phyloP scores from a whole-genome alignment of 2,113 vertebrate species.

The Petaurus breviceps region DNA sequence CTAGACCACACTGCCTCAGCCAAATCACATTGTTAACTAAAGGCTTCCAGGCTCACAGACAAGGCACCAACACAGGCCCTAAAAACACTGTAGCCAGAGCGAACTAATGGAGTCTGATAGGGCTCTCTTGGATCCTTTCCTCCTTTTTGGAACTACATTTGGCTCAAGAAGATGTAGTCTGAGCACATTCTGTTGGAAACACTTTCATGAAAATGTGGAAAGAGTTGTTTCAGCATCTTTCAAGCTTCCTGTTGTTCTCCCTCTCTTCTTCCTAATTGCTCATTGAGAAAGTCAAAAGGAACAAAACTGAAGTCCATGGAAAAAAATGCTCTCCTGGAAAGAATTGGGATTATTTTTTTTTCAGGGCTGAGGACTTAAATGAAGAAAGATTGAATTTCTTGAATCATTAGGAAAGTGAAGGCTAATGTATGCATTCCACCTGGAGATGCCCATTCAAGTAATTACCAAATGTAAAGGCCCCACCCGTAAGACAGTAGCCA shows the following conservation, averaged over 20 bases:
- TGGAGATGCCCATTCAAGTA: conserved; percentile 74
- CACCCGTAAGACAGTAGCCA: conserved; percentile 61
- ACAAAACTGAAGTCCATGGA: conserved; percentile 46
- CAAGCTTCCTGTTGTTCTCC: background rate
- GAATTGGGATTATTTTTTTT: conserved; percentile 49
- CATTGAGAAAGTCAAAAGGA: background rate
- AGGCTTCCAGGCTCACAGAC: background rate
- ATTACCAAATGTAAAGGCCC: conserved; percentile 73
- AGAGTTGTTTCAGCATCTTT: background rate
- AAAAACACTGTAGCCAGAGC: background rate
- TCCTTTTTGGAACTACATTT: background rate
- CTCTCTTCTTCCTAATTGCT: background rate
- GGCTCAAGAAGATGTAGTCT: background rate
- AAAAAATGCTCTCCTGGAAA: conserved; percentile 65
- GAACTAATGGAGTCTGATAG: background rate
- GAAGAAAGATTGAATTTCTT: conserved; percentile 63
- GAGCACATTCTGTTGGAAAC: background rate
- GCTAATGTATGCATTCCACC: conserved; percentile 75
- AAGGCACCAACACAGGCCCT: background rate
- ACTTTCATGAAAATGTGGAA: background rate
- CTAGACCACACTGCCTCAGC: background rate
- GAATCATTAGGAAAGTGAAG: conserved; percentile 62
- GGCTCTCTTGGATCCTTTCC: background rate
- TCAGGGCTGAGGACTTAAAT: conserved; percentile 63
- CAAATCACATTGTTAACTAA: background rate